Conservation (phyloP, 1,140 invertebrate species). For the Drusus annulatus region DNA sequence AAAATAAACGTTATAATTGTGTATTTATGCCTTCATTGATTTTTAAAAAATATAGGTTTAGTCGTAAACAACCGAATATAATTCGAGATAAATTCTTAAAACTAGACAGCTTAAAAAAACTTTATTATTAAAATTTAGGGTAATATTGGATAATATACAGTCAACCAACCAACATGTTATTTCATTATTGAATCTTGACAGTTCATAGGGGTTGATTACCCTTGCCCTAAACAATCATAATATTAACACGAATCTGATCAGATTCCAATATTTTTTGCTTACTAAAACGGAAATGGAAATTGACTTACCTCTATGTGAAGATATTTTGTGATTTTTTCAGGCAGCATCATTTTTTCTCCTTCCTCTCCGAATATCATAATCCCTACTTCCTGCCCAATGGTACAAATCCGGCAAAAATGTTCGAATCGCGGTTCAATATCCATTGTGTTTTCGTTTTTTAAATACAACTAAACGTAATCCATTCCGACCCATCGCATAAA, state of each 20-base stretch:
- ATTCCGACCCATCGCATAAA: constrained; percentile 46
- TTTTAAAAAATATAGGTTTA: no score
- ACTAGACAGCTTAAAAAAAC: no score
- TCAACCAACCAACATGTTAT: no score
- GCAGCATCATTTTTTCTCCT: constrained; percentile 67
- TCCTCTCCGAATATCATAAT: constrained; percentile 69
- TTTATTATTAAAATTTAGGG: no score
- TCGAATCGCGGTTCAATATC: constrained; percentile 61
- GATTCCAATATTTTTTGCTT: neutral
- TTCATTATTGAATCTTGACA: neutral
- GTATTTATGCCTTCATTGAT: no score
- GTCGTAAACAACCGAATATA: no score
- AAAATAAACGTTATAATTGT: no score
- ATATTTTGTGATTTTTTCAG: constrained; percentile 68
- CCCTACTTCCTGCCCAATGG: constrained; percentile 67
- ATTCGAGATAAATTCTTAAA: no score
- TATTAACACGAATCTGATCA: neutral
- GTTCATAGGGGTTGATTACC: constrained; percentile 9
- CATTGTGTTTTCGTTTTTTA: constrained; percentile 37
- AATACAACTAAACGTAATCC: constrained; percentile 21
- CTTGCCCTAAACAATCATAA: neutral
- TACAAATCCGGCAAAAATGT: constrained; percentile 67
- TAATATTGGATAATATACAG: no score
- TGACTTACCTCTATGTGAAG: constrained; percentile 67
- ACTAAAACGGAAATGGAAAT: neutral